Evolutionary conservation across 64 coral and sea anemone species (phyloP), one percentile per base, ranked within the genome.

Genomic region (Dendronephthya gigantea): DNA sequence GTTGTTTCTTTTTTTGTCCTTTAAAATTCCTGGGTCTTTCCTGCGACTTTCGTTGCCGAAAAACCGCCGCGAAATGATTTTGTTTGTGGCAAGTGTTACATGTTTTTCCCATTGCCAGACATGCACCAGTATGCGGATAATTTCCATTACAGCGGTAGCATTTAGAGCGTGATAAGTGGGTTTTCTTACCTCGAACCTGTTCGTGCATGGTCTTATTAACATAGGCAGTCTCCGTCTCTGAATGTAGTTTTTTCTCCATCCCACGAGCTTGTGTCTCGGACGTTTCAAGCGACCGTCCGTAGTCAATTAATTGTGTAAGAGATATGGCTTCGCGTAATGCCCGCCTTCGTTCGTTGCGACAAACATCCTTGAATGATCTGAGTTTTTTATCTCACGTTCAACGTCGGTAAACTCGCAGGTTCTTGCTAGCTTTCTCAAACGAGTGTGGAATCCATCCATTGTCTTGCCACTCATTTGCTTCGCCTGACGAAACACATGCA

Each of bases 401-500:
- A 39, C 9, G 23, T 58, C 17, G n/a, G 34, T 41, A 17, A 68
- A 39, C 0, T 41, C 27, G 38, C 39, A 68, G 23, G 91, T 74
- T 35, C 52, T 39, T 15, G 84, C 81, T 27, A 93, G 84, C 28
- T 86, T 41, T 51, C 82, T 81, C 32, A 90, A 84, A 55, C 91
- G 84, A 37, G 88, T 87, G 7, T 83, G 48, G 34, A 52, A 90
- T 1, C 51, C 39, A 5, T 85, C 49, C 10, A 93, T 76, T 19
- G 34, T 58, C 48, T 92, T 84, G 12, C 37, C 36, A n/a, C 40
- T 83, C 31, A 40, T 17, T 92, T 92, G 87, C 40, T 55, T 23
- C 66, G 83, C 90, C 56, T 92, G 83, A 9, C 83, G 49, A 88
- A 92, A 92, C 19, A 55, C 52, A 85, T 92, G 83, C 14, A 68